phyloP scores from a whole-genome alignment of 2,113 vertebrate species.

The Cyanoramphus novaezelandiae region DNA sequence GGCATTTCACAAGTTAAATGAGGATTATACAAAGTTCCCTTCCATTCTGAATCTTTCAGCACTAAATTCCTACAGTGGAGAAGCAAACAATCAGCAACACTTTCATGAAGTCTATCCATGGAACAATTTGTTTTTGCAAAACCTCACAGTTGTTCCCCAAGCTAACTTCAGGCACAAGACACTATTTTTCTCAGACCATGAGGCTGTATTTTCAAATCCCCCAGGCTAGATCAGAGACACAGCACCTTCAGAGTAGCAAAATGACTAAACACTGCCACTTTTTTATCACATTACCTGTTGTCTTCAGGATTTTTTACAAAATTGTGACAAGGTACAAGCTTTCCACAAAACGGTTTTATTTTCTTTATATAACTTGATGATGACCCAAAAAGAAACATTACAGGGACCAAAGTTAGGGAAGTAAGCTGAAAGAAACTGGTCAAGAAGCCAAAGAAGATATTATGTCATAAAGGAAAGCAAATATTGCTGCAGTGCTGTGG shows the following conservation, averaged over 20 bases:
- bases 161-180: neutral
- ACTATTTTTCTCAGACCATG: neutral
- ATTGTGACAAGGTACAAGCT: neutral
- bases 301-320: neutral
- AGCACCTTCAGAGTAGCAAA: neutral
- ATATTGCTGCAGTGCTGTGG: neutral
- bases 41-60: neutral
- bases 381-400: neutral
- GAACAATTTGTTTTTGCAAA: neutral
- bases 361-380: neutral
- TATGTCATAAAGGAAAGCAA: constrained; percentile 6
- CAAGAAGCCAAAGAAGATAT: neutral
- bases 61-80: accelerated
- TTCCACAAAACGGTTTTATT: neutral
- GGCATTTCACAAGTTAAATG: neutral
- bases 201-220: neutral
- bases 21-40: neutral
- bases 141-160: neutral
- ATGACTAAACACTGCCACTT: neutral
- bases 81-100: neutral
- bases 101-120: neutral
- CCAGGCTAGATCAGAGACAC: neutral
- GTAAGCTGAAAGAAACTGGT: neutral
- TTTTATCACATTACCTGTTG: neutral
- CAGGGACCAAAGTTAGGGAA: neutral